A percentile compares a stretch with the other conserved stretches of the same genome.
Conservation (phyloP, 2,888 invertebrate genomes). For the Sinodicranocentrus sp. region DNA sequence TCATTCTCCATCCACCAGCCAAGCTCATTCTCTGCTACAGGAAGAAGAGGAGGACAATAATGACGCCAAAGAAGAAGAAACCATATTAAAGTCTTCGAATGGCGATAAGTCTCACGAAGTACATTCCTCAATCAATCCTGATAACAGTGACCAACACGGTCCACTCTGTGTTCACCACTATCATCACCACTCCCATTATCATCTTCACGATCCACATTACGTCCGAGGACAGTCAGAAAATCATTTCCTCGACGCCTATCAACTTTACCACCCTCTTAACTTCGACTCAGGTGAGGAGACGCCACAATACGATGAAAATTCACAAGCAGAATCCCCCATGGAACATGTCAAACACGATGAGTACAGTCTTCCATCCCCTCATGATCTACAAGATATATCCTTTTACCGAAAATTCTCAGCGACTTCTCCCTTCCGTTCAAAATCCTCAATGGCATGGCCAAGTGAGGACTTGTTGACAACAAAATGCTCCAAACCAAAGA, state of each 20-base stretch:
- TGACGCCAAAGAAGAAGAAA: neutral
- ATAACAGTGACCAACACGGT: neutral
- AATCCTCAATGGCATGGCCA: constrained; percentile 40
- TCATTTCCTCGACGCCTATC: neutral
- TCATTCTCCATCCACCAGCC: too few species aligned
- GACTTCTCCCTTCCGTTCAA: constrained; percentile 50
- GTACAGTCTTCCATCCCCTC: constrained; percentile 6
- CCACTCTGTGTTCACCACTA: constrained; percentile 44
- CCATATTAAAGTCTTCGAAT: neutral
- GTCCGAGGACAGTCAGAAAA: constrained; percentile 7
- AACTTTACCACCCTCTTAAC: constrained; percentile 13
- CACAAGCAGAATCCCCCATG: neutral
- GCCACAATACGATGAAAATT: too few species aligned
- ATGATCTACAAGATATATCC: constrained; percentile 45
- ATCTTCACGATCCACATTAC: constrained; percentile 39
- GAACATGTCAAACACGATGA: neutral
- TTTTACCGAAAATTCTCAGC: constrained; percentile 67
- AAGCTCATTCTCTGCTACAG: too few species aligned
- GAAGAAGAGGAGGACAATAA: neutral
- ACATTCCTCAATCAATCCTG: neutral
- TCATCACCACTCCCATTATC: constrained; percentile 54
- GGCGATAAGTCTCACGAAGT: neutral
- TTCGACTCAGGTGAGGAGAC: too few species aligned
- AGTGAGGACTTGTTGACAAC: neutral
- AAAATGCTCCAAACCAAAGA: constrained; percentile 10